phyloP scores from a whole-genome alignment of 2,113 vertebrate species.

The Aphyosemion australe region DNA sequence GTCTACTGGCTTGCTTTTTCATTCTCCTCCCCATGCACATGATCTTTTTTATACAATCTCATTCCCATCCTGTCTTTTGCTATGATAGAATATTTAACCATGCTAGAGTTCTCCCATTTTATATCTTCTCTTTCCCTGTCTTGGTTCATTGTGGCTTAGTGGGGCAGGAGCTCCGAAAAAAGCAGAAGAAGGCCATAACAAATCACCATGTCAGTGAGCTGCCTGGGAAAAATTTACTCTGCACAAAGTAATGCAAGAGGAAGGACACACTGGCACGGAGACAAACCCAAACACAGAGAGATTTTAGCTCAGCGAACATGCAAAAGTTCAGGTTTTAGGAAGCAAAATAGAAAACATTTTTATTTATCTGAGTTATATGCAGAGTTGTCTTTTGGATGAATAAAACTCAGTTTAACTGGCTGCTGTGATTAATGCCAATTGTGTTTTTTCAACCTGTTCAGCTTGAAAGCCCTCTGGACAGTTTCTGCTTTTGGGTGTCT shows the following conservation, averaged over 20 bases:
- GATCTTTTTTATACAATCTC: conserved; percentile 67
- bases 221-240: conserved; percentile 83
- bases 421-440: not conserved
- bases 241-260: conserved; percentile 74
- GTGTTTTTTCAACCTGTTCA: not conserved
- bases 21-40: conserved; percentile 58
- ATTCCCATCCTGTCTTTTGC: conserved; percentile 62
- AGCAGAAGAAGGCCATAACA: conserved; percentile 84
- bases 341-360: too few species aligned
- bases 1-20: conserved; percentile 67
- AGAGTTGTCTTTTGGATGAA: not conserved
- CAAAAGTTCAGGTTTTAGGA: not conserved
- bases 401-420: not conserved
- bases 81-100: conserved; percentile 73
- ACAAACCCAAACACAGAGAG: conserved; percentile 62
- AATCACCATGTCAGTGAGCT: conserved; percentile 86
- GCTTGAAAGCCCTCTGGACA: not conserved
- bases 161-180: conserved; percentile 70
- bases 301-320: conserved; percentile 23
- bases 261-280: conserved; percentile 72
- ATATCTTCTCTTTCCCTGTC: conserved; percentile 47
- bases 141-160: conserved; percentile 68
- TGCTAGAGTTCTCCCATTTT: conserved; percentile 58
- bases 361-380: not conserved
- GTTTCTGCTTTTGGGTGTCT: too few species aligned